phyloP scores from a whole-genome alignment of 2,888 invertebrate species.

The Oithona nana region DNA sequence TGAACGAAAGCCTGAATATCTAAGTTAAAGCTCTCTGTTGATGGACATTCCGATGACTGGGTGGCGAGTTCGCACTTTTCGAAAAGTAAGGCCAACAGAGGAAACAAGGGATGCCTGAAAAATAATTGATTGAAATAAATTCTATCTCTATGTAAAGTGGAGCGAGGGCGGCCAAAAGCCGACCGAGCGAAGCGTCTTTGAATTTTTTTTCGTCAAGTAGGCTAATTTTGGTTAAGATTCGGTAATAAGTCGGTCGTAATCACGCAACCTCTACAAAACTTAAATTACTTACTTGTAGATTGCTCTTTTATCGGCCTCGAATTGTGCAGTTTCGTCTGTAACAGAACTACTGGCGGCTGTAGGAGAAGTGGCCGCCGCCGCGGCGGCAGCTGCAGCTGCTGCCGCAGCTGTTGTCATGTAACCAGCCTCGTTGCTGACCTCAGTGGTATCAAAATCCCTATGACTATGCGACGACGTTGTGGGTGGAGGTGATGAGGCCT shows the following conservation, averaged over 20 bases:
- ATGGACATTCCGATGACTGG: conserved; percentile 67
- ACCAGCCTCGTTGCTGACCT: not conserved
- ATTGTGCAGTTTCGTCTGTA: conserved; percentile 16
- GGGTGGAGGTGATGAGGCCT: not conserved
- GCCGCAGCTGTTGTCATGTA: not conserved
- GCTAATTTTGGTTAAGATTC: too few relatives aligned
- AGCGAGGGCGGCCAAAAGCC: too few relatives aligned
- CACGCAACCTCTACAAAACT: not conserved
- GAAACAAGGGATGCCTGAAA: conserved; percentile 76
- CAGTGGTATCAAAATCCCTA: not conserved
- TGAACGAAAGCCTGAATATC: conserved; percentile 69
- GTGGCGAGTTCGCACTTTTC: conserved; percentile 95
- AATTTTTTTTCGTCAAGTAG: too few relatives aligned
- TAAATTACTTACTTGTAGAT: conserved; percentile 16
- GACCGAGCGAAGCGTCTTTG: too few relatives aligned
- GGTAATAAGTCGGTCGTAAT: too few relatives aligned
- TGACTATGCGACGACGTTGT: not conserved
- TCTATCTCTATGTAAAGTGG: not conserved
- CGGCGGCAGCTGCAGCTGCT: not conserved
- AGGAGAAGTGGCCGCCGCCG: not conserved
- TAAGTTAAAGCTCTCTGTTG: conserved; percentile 70
- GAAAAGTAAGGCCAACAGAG: conserved; percentile 69
- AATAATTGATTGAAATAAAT: conserved; percentile 19
- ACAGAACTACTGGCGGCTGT: not conserved
- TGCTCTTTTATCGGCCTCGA: conserved; percentile 16